A percentile compares a stretch with the other conserved stretches of the same genome.
Conservation (phyloP, 2,888 invertebrate species). For the Drymonia ruficornis region DNA sequence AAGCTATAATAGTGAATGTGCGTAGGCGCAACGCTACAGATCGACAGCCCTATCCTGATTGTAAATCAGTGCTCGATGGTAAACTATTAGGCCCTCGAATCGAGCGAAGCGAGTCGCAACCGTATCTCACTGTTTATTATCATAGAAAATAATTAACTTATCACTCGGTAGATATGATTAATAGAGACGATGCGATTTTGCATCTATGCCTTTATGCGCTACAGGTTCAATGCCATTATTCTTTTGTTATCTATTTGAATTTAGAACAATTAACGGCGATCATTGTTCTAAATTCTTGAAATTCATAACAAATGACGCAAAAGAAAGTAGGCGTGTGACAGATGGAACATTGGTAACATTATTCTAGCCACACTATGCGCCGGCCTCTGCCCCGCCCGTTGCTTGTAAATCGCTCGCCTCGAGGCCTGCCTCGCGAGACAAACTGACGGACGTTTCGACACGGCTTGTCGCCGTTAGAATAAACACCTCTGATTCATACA, state of each 20-base stretch:
- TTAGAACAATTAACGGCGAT: background rate
- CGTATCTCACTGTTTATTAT: slow-evolving; percentile 3
- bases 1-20: slow-evolving; percentile 73
- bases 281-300: background rate
- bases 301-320: background rate
- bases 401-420: slow-evolving; percentile 54
- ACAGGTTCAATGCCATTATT: background rate
- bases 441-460: slow-evolving; percentile 71
- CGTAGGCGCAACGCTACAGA: slow-evolving; percentile 76
- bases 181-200: background rate
- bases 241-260: background rate
- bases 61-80: slow-evolving; percentile 75
- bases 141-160: background rate
- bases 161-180: background rate
- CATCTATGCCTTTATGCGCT: background rate
- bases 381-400: slow-evolving; percentile 47
- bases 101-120: slow-evolving; percentile 35
- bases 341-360: background rate
- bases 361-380: slow-evolving; percentile 22
- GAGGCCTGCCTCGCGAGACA: slow-evolving; percentile 42
- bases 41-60: slow-evolving; percentile 80
- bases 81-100: slow-evolving; percentile 55
- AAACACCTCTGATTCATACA: slow-evolving; percentile 74
- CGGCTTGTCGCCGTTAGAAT: slow-evolving; percentile 57
- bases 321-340: background rate